phyloP scores from a whole-genome alignment of 2,888 invertebrate genomes.

The Scaptomyza polygonia region DNA sequence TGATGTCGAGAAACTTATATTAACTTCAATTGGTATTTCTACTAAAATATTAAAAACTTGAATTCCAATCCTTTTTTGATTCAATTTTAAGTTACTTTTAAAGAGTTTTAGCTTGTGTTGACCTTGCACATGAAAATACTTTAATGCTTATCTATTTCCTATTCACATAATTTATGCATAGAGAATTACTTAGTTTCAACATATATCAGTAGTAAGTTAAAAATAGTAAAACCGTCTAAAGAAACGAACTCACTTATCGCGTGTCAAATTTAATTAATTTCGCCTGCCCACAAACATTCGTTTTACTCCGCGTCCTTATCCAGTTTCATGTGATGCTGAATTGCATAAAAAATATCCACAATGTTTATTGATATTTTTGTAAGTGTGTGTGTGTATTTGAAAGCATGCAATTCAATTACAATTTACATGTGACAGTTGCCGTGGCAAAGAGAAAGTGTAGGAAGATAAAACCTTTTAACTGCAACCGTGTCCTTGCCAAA shows the following conservation, averaged over 20 bases:
- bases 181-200: slow-evolving; percentile 15
- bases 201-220: slow-evolving; percentile 41
- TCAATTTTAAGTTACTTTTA: neutral
- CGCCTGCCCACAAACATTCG: neutral
- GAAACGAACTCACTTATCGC: slow-evolving; percentile 32
- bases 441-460: slow-evolving; percentile 26
- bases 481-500: slow-evolving; percentile 61
- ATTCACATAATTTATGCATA: slow-evolving; percentile 8
- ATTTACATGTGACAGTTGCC: slow-evolving; percentile 22
- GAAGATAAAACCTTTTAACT: slow-evolving; percentile 61
- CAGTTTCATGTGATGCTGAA: slow-evolving; percentile 5
- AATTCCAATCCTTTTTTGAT: too few relatives aligned
- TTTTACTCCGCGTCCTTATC: neutral
- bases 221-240: slow-evolving; percentile 28
- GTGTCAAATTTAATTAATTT: slow-evolving; percentile 59
- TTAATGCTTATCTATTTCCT: slow-evolving; percentile 19
- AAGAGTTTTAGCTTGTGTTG: slow-evolving; percentile 1
- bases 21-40: too few relatives aligned
- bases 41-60: neutral
- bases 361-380: slow-evolving; percentile 5
- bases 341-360: neutral
- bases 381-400: slow-evolving; percentile 13
- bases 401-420: slow-evolving; percentile 75
- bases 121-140: slow-evolving; percentile 58
- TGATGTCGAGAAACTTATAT: too few relatives aligned